phyloP scores from a whole-genome alignment of 2,888 invertebrate genomes.

The Quadroppia sp. region DNA sequence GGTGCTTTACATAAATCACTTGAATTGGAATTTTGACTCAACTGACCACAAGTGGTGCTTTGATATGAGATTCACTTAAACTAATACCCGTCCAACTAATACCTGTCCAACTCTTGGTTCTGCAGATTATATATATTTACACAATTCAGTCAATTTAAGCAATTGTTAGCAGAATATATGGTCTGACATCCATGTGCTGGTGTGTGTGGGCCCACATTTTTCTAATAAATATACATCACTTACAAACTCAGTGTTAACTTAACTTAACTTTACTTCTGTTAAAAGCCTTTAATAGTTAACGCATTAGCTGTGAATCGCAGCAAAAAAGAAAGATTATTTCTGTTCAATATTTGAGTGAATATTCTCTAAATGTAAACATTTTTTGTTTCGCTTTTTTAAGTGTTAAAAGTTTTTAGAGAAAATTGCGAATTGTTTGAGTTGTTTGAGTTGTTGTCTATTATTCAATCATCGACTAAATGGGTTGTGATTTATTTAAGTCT shows the following conservation, averaged over 20 bases:
- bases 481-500: not conserved
- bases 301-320: not conserved
- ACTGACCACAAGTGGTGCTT: conserved; percentile 19
- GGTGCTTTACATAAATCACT: conserved; percentile 20
- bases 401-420: not conserved
- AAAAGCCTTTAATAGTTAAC: not conserved
- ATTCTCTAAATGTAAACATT: conserved; percentile 9
- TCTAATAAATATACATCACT: not conserved
- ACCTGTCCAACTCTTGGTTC: not conserved
- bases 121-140: not conserved
- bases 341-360: not conserved
- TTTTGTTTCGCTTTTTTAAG: not conserved
- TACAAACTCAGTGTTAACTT: not conserved
- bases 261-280: no score
- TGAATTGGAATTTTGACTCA: not conserved
- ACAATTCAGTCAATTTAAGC: conserved; percentile 14
- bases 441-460: not conserved
- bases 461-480: not conserved
- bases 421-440: not conserved
- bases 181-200: not conserved
- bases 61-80: not conserved
- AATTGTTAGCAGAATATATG: not conserved
- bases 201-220: conserved; percentile 7
- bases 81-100: not conserved
- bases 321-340: not conserved